Evolutionary conservation across 2,797 vertebrate species (phyloP), one percentile per base, ranked within the genome.

Genomic region (Microhierax caerulescens): DNA sequence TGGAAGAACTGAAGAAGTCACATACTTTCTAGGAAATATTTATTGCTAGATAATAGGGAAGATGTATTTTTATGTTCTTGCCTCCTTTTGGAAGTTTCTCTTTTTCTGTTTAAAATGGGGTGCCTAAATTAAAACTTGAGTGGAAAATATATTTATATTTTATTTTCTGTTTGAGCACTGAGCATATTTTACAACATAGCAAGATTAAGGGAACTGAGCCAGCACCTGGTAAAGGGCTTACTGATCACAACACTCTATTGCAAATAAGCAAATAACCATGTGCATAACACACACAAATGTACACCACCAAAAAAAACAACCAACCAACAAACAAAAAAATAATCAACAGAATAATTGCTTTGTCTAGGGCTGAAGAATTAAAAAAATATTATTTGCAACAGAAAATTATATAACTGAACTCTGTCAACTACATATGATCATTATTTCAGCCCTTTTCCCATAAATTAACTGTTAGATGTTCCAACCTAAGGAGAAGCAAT

Each of bases 331-430:
- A 9, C 9, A 70, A 86, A 32, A 64, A 88, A 28, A 28, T 23
- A 28, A 0, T 0, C 10, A 9, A 10, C 5, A 3, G 3, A 63
- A 69, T 2, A 14, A 47, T 59, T 73, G 59, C 2, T 79, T 85
- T 82, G 43, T 47, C 75, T 72, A 75, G 17, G 13, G 45, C 8
- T 0, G 0, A 53, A 65, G 15, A 86, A 79, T 27, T 28, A 8
- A 45, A 85, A 90, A 86, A 77, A 18, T 27, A 50, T 1, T 3
- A 15, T 76, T 91, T 88, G 28, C 19, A 50, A 36, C 2, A 70
- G 17, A 74, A 73, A 80, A 76, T 1, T 1, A 12, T 30, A 39
- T 4, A 76, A 12, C 19, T 74, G n/a, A 87, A 65, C n/a, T 67
- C 39, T 74, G 4, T 48, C 39, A 6, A 27, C 80, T 91, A 36